phyloP scores from a whole-genome alignment of 1,140 invertebrate species.

The Pogonomyrmex californicus region DNA sequence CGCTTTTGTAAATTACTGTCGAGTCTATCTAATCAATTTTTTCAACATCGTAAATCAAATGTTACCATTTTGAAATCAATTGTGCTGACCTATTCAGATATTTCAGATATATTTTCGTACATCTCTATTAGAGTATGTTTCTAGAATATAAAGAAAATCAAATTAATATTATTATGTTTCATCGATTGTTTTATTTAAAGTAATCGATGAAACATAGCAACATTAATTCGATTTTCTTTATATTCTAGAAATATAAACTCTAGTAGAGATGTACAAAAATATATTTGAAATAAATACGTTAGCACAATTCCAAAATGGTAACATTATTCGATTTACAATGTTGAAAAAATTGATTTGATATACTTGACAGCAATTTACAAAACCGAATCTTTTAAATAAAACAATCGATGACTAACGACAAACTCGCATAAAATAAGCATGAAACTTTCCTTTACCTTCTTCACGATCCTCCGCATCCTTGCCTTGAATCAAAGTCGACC shows the following conservation, averaged over 20 bases:
- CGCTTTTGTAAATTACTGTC: background rate
- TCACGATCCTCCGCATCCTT: constrained; percentile 79
- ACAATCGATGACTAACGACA: background rate
- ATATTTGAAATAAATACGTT: background rate
- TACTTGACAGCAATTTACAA: background rate
- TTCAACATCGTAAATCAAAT: background rate
- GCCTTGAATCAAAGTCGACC: constrained; percentile 80
- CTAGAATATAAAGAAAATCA: background rate
- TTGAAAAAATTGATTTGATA: background rate
- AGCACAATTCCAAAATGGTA: background rate
- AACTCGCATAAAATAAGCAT: background rate
- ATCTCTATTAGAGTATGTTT: background rate
- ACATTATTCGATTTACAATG: background rate
- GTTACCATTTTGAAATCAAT: background rate
- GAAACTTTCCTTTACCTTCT: constrained; percentile 77
- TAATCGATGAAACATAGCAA: too few species aligned
- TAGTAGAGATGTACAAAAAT: background rate
- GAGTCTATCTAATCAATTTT: background rate
- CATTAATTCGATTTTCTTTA: background rate
- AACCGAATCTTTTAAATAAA: background rate
- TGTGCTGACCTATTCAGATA: background rate
- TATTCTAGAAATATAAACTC: background rate
- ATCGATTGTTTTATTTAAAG: too few species aligned
- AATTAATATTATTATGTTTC: background rate
- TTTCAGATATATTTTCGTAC: background rate